A percentile compares a stretch with the other conserved stretches of the same genome.
phyloP scores from a whole-genome alignment of 2,888 invertebrate species.

The Podabrus alpinus region DNA sequence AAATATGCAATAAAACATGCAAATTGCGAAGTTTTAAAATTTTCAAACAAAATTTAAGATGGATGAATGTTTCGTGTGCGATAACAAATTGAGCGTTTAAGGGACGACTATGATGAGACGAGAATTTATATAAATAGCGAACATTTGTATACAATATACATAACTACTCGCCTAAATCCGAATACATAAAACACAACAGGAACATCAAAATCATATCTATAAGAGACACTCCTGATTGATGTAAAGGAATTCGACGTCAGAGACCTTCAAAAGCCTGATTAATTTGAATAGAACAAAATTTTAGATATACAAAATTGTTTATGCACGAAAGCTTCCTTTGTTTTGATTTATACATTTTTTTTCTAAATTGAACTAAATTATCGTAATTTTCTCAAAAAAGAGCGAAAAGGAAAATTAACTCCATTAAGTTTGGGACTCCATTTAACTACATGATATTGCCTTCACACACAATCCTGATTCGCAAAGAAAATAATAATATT shows the following conservation, averaged over 20 bases:
- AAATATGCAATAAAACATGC: background rate
- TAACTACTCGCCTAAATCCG: background rate
- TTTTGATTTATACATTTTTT: background rate
- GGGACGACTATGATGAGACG: background rate
- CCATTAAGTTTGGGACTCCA: too few relatives aligned
- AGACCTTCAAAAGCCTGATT: background rate
- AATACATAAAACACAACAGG: background rate
- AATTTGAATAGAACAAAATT: background rate
- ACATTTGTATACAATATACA: background rate
- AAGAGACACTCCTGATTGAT: background rate
- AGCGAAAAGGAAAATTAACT: too few relatives aligned
- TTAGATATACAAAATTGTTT: background rate
- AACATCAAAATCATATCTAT: background rate
- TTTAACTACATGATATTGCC: too few relatives aligned
- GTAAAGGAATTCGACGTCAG: background rate
- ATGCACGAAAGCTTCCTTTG: background rate
- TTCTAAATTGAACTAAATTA: too few relatives aligned
- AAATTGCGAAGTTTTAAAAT: background rate
- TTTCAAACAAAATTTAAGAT: background rate
- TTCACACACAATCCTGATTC: too few relatives aligned
- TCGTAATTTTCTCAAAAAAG: too few relatives aligned
- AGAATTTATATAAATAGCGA: background rate
- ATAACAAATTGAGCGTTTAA: background rate
- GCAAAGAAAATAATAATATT: too few relatives aligned
- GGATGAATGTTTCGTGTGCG: background rate